phyloP scores from a whole-genome alignment of 1,140 invertebrate species.

The Olivierus martensii region DNA sequence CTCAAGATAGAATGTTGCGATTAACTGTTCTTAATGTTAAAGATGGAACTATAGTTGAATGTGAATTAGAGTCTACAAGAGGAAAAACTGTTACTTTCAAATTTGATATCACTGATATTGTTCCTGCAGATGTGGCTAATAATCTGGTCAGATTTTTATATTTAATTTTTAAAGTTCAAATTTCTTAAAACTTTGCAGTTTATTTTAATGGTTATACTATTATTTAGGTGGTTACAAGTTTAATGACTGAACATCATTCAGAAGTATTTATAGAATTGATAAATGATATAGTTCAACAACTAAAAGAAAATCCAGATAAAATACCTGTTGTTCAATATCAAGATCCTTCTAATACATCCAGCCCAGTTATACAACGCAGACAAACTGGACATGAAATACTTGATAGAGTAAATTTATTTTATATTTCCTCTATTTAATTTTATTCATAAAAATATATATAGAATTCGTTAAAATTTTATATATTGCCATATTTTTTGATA shows the following conservation, averaged over 20 bases:
- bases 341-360: too few relatives aligned
- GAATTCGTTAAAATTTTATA: too few relatives aligned
- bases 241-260: slow-evolving; percentile 63
- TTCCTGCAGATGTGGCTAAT: slow-evolving; percentile 76
- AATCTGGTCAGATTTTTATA: slow-evolving; percentile 51
- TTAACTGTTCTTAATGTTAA: slow-evolving; percentile 63
- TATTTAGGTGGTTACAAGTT: slow-evolving; percentile 57
- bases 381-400: too few relatives aligned
- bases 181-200: too few relatives aligned
- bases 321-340: slow-evolving; percentile 39
- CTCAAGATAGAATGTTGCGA: slow-evolving; percentile 47
- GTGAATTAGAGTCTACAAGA: slow-evolving; percentile 74
- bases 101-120: slow-evolving; percentile 78
- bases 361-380: neutral
- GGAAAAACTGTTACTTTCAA: slow-evolving; percentile 88
- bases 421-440: too few relatives aligned
- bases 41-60: slow-evolving; percentile 64
- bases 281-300: slow-evolving; percentile 65
- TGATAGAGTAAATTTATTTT: too few relatives aligned
- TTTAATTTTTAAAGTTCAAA: neutral
- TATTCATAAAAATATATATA: too few relatives aligned
- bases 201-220: too few relatives aligned
- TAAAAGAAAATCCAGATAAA: slow-evolving; percentile 58
- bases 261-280: slow-evolving; percentile 67
- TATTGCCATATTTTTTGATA: too few relatives aligned